Evolutionary conservation across 2,888 invertebrate genomes (phyloP), one percentile per base, ranked within the genome.

Genomic region (Leucoma salicis): DNA sequence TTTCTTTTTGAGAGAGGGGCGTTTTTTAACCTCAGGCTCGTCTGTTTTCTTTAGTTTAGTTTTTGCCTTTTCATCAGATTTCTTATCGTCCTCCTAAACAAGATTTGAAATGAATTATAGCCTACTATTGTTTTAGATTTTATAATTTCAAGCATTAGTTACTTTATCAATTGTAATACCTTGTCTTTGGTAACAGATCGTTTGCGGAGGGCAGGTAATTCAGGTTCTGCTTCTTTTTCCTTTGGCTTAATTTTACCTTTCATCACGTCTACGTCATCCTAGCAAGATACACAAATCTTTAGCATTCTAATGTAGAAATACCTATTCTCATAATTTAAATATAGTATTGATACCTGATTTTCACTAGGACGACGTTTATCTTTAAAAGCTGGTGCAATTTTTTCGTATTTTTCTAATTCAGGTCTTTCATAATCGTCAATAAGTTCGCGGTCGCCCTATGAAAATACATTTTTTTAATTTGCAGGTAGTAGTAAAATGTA

Each of bases 401-500:
- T 92, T 78, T 94, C 92, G 59, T 92, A 94, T 75, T 92, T 92
- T 72, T 94, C 94, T 38, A 94, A 84, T 55, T 91, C 92, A 0
- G 94, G 92, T 59, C 93, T 91, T 68, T 95, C 94, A 66, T 95
- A 95, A 81, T 95, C 95, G 25, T 93, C 93, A 53, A 91, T 78
- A 24, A 92, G 84, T 51, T 91, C 92, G 37, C 89, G 70, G 47
- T 69, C 68, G 39, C 66, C 80, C 87, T 87, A 79, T 54, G 75
- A 80, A 48, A 51, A 31, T 35, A 5, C 29, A 36, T 48, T 42
- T 33, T 35, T 39, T 14, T 31, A 28, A 40, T 28, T 14, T 41
- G 13, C 34, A 12, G n/a, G 13, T 13, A 16, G n/a, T 7, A 11
- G 1, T 13, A 7, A 14, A 14, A 5, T 10, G 18, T 10, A 2